Evolutionary conservation across 2,113 vertebrate genomes (phyloP).

Genomic region (Zosterops pallidus): DNA sequence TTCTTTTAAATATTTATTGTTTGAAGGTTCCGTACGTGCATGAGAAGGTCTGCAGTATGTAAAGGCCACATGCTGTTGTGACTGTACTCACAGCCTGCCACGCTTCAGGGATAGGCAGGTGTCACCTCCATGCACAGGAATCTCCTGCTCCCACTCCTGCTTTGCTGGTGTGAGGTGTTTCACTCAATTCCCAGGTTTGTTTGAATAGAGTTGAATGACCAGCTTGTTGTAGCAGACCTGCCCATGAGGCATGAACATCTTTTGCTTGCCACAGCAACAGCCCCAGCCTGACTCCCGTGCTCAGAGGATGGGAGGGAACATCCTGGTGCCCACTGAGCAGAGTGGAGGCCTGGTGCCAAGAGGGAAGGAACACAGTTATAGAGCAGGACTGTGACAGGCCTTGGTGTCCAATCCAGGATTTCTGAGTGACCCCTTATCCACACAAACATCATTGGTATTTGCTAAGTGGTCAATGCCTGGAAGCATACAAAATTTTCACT

Average conservation of each 20-base stretch:
- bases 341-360: neutral
- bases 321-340: fast-evolving
- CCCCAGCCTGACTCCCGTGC: neutral
- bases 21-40: neutral
- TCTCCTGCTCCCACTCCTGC: neutral
- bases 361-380: neutral
- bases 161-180: neutral
- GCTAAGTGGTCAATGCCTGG: neutral
- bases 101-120: too few species aligned
- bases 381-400: neutral
- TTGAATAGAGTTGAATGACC: neutral
- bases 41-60: fast-evolving
- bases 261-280: neutral
- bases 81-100: fast-evolving
- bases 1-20: neutral
- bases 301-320: fast-evolving
- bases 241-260: fast-evolving
- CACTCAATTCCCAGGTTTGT: fast-evolving
- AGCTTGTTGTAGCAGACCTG: neutral
- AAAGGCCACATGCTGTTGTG: neutral
- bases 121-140: fast-evolving
- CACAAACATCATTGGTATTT: neutral
- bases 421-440: neutral
- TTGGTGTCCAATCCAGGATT: neutral
- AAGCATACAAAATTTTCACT: neutral